Evolutionary conservation across 2,888 invertebrate genomes (phyloP), one percentile per base, ranked within the genome.

Genomic region (Cremastobaeus sp.): DNA sequence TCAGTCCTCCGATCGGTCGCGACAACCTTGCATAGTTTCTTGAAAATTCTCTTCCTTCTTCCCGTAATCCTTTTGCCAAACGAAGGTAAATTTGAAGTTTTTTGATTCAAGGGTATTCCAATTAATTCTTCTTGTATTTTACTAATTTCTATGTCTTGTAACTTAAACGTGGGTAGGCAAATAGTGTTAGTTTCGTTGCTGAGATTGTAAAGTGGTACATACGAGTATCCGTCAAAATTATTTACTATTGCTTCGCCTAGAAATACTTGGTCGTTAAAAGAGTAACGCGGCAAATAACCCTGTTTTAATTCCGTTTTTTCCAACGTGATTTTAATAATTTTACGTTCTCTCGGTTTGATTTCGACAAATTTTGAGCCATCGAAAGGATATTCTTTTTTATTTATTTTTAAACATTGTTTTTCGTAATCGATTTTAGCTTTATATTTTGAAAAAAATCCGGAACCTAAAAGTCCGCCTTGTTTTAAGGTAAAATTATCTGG

Each of bases 131-230:
- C n/a, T n/a, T n/a, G n/a, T n/a, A n/a, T n/a, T n/a, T n/a, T n/a
- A n/a, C n/a, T n/a, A n/a, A n/a, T n/a, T n/a, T n/a, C n/a, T n/a
- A n/a, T n/a, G n/a, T n/a, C n/a, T n/a, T n/a, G n/a, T n/a, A n/a
- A n/a, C 5, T 14, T 3, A 1, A 52, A 21, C 6, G 4, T 18
- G 0, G 52, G 52, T 14, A 37, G 5, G 8, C 37, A 15, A 4
- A 52, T 5, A 11, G 8, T 1, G 5, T 37, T 9, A 4, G 14
- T 5, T n/a, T 37, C 6, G 0, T 52, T 15, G 1, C 1, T 21
- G 2, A 52, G 9, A 52, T 52, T 52, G 9, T 52, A 52, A 3
- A 52, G 4, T 3, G 52, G 52, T 4, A 50, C 2, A 20, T 34
- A 34, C 0, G 11, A 8, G 20, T 34, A 50, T 15, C 50, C 50